phyloP scores from a whole-genome alignment of 2,113 vertebrate species.

The Micronycteris hirsuta region DNA sequence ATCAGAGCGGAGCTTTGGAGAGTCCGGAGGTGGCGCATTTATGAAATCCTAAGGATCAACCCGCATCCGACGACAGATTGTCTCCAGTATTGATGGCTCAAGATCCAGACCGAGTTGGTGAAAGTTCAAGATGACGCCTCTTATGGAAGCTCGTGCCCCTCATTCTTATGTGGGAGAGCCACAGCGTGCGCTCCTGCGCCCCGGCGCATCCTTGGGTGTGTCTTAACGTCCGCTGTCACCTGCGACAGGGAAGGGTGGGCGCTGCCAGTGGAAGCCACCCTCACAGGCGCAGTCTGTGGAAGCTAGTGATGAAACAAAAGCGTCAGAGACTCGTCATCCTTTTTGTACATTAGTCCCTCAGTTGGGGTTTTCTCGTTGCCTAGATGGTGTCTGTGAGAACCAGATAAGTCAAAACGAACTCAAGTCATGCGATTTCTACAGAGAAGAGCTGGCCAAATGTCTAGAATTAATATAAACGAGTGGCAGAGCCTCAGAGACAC shows the following conservation, averaged over 20 bases:
- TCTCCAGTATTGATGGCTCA: background rate
- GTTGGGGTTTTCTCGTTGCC: too few relatives aligned
- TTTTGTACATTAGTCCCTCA: background rate
- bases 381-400: background rate
- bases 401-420: background rate
- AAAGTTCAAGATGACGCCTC: background rate
- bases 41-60: background rate
- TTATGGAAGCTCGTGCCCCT: background rate
- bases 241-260: background rate
- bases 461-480: background rate
- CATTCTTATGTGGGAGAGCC: background rate
- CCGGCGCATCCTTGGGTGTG: background rate
- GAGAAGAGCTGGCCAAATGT: too few relatives aligned
- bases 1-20: background rate
- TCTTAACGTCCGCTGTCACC: background rate
- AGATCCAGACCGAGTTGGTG: background rate
- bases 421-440: background rate
- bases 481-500: fast-evolving
- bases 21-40: background rate
- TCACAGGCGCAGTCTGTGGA: background rate
- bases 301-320: background rate
- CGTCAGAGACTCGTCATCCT: background rate
- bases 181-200: background rate
- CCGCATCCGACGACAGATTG: too few relatives aligned
- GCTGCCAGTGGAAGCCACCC: fast-evolving